These are phyloP conservation scores for Formicarius rufipectus DNA, from an alignment of 2,113 vertebrate species.

Conservation along the genomic window DNA sequence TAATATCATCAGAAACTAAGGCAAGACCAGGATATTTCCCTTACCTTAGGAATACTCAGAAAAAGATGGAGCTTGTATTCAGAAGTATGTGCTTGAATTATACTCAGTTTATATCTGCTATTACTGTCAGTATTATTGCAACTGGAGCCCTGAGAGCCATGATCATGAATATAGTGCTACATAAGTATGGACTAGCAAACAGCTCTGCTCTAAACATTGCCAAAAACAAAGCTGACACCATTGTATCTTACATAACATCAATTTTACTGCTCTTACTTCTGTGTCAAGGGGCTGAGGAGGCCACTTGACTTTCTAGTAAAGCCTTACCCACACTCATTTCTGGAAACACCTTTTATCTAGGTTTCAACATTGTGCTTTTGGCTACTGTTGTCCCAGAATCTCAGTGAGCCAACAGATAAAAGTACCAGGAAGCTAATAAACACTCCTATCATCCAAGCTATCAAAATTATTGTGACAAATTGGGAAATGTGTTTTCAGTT, in stretches of 20 bases:
- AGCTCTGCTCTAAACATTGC: background rate
- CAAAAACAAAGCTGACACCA: background rate
- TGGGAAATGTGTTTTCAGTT: background rate
- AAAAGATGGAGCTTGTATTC: background rate
- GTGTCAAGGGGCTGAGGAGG: background rate
- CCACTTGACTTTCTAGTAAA: background rate
- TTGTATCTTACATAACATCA: background rate
- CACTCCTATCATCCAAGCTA: background rate
- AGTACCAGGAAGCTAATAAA: background rate
- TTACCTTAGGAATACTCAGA: background rate
- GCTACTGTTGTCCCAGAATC: background rate
- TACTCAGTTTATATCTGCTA: background rate
- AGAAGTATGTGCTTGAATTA: background rate
- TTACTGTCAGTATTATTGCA: background rate
- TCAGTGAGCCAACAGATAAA: background rate
- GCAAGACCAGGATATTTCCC: background rate
- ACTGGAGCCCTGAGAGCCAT: background rate
- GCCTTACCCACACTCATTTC: background rate
- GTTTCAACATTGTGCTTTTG: background rate
- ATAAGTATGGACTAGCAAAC: background rate
- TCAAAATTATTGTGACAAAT: slow-evolving; percentile 7
- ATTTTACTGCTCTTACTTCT: background rate
- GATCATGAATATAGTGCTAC: background rate
- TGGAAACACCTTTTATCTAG: background rate
- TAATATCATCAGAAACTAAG: background rate